phyloP scores from a whole-genome alignment of 2,113 vertebrate genomes.

The Redunca redunca region DNA sequence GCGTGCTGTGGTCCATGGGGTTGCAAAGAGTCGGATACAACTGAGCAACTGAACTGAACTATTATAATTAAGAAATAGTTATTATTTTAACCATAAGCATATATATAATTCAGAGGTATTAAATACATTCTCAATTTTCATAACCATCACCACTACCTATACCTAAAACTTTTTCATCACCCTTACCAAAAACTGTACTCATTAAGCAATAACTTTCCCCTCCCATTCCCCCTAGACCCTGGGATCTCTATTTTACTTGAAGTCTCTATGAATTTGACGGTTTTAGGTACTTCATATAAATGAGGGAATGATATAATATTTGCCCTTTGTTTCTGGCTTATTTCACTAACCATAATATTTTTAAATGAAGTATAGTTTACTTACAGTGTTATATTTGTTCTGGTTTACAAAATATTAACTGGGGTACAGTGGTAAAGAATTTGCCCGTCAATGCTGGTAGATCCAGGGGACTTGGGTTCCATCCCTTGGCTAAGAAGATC shows the following conservation, averaged over 20 bases:
- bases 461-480: background rate
- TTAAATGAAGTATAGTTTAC: background rate
- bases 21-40: accelerated
- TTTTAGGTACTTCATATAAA: background rate
- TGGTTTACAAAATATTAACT: background rate
- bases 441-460: background rate
- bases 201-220: background rate
- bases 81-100: background rate
- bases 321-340: background rate
- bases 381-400: background rate
- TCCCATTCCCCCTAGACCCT: background rate
- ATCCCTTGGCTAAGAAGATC: background rate
- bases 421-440: background rate
- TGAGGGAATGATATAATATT: background rate
- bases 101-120: background rate
- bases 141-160: background rate
- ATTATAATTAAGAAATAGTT: background rate
- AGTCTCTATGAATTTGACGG: background rate
- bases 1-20: background rate
- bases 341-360: background rate
- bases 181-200: background rate
- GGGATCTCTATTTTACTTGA: background rate
- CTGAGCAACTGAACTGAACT: background rate
- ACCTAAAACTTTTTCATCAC: background rate
- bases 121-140: background rate